Evolutionary conservation across 35 echinoderm and acorn worm species (phyloP).

Genomic region (Stichopus chloronotus): DNA sequence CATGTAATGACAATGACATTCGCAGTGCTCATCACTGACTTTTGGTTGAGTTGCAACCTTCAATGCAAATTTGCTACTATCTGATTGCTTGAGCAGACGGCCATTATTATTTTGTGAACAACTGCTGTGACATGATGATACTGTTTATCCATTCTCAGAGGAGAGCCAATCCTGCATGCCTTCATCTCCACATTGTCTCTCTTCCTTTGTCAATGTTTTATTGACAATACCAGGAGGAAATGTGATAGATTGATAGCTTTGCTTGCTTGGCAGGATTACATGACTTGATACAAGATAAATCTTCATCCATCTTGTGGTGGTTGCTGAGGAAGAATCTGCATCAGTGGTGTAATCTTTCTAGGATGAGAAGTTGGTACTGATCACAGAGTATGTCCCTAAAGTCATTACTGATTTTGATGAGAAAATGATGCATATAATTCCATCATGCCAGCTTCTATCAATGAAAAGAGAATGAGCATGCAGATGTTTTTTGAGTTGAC

Average conservation of each 20-base stretch:
- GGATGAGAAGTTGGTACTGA: slow-evolving; percentile 56
- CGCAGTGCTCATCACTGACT: no score
- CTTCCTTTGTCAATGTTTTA: slow-evolving; percentile 42
- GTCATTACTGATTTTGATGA: neutral
- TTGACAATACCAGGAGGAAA: neutral
- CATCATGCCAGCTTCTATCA: no score
- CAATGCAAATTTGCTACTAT: no score
- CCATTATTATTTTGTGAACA: neutral
- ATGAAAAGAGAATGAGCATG: no score
- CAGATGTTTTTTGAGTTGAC: no score
- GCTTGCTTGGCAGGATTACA: neutral
- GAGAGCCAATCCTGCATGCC: neutral
- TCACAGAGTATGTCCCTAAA: slow-evolving; percentile 6
- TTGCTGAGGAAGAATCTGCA: neutral
- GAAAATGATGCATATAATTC: no score
- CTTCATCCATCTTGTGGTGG: neutral
- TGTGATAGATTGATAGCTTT: neutral
- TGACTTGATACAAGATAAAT: neutral
- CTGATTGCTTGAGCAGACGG: no score
- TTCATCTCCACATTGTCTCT: neutral
- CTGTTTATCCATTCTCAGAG: slow-evolving; percentile 50
- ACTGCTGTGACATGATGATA: slow-evolving; percentile 29
- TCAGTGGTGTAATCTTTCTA: neutral
- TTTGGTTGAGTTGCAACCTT: no score
- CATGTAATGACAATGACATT: no score